phyloP scores from a whole-genome alignment of 1,140 invertebrate species.

The Cyclina sinensis region DNA sequence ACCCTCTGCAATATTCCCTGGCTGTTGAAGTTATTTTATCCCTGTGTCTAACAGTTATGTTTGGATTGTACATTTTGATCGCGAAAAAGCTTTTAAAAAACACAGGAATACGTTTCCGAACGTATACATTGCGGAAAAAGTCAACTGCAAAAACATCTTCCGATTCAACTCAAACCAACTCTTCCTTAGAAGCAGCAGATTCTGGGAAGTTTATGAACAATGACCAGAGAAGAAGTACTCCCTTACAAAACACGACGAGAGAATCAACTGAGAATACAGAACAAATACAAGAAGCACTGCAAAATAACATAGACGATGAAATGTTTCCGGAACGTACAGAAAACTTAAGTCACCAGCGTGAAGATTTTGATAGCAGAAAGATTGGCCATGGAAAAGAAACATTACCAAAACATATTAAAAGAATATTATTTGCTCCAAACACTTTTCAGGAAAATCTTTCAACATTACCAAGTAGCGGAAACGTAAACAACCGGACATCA shows the following conservation, averaged over 20 bases:
- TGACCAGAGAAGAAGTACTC: too few species aligned
- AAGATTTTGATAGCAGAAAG: background rate
- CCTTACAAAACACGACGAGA: too few species aligned
- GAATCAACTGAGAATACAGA: too few species aligned
- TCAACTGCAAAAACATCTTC: background rate
- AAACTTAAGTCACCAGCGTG: background rate
- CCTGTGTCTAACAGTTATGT: conserved; percentile 14
- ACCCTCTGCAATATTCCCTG: conserved; percentile 23
- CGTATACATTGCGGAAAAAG: background rate
- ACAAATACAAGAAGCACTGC: too few species aligned
- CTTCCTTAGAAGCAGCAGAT: too few species aligned
- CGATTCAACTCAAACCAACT: too few species aligned
- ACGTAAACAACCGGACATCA: background rate
- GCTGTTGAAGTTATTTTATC: background rate
- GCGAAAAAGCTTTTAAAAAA: background rate
- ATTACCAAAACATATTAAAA: too few species aligned
- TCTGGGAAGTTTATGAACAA: too few species aligned
- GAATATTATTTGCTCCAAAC: background rate
- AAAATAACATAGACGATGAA: background rate
- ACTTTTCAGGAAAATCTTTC: too few species aligned
- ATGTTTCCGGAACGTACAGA: background rate
- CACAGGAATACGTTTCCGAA: background rate
- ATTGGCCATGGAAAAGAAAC: too few species aligned
- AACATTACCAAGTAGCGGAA: too few species aligned
- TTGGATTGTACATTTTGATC: conserved; percentile 39